Base-by-base conservation (phyloP, 2,888 invertebrate species). In the Piscicola geometra region DNA sequence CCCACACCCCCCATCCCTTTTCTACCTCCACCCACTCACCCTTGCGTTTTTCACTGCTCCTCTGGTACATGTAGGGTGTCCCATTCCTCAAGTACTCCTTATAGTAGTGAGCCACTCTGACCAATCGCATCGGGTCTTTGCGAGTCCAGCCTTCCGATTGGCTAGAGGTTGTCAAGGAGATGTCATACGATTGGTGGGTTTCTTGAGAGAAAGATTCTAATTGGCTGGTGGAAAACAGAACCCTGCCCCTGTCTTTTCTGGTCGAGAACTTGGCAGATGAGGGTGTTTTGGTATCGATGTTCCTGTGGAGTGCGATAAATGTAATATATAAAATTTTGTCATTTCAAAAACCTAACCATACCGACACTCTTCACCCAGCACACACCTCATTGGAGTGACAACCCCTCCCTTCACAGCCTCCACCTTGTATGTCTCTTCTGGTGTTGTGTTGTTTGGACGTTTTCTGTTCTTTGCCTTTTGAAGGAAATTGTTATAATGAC, bases 201-300 rank as follows among this genome's bases (percentile, higher is more conserved):
- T 56, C 60, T 56, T 56, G 60, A 25, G n/a, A 5, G 5, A 21
- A 25, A 18, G 9, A 5, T 25, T 56, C 60, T 56, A n/a, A 56
- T 56, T 56, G 60, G 60, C 25, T 25, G 25, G 60, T 56, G 9
- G 60, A 56, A 25, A 56, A 18, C 5, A 56, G 60, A 56, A 56
- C 60, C n/a, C n/a, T 56, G 9, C 60, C 60, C n/a, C n/a, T 56
- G 60, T 56, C 60, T 56, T 56, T 56, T 21, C 60, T 56, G 25
- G 15, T 21, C 5, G 60, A 56, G 25, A 56, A 56, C n/a, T 56
- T 56, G 5, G 60, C 60, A 18, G 60, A 56, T 25, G 15, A 5
- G 5, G 60, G 60, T 25, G 60, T 56, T 18, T 21, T 56, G 3
- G n/a, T 21, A 56, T 25, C n/a, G 21, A 25, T 5, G 60, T 5